Evolutionary conservation across 2,888 invertebrate genomes (phyloP).

Genomic region (Alentia gelatinosa): DNA sequence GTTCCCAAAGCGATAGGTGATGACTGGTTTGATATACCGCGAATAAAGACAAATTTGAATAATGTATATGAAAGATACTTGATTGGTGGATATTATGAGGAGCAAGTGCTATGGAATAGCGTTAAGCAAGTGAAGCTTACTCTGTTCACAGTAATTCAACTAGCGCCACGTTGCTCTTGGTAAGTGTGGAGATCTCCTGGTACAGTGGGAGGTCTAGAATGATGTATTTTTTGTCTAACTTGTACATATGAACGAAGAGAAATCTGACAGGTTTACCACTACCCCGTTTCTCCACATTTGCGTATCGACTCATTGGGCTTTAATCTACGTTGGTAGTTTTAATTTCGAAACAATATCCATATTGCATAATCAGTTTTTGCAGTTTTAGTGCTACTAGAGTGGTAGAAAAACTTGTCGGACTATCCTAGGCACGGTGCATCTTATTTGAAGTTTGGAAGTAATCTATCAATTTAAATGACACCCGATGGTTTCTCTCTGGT

Average conservation of each 20-base stretch:
- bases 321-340: background rate
- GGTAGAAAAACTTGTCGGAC: background rate
- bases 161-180: too few relatives aligned
- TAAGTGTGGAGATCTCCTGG: background rate
- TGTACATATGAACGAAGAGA: background rate
- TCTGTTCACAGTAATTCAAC: too few relatives aligned
- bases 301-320: background rate
- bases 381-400: background rate
- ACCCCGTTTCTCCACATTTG: background rate
- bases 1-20: too few relatives aligned
- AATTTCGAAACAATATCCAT: background rate
- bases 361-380: background rate
- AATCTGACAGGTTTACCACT: background rate
- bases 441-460: background rate
- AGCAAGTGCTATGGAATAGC: too few relatives aligned
- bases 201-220: background rate
- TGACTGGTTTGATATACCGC: too few relatives aligned
- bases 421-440: background rate
- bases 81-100: too few relatives aligned
- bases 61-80: too few relatives aligned
- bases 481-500: too few relatives aligned
- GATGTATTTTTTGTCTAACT: conserved; percentile 7
- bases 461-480: too few relatives aligned
- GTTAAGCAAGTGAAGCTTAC: too few relatives aligned
- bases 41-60: too few relatives aligned